phyloP scores from a whole-genome alignment of 2,113 vertebrate genomes.

The Chrysemys picta region DNA sequence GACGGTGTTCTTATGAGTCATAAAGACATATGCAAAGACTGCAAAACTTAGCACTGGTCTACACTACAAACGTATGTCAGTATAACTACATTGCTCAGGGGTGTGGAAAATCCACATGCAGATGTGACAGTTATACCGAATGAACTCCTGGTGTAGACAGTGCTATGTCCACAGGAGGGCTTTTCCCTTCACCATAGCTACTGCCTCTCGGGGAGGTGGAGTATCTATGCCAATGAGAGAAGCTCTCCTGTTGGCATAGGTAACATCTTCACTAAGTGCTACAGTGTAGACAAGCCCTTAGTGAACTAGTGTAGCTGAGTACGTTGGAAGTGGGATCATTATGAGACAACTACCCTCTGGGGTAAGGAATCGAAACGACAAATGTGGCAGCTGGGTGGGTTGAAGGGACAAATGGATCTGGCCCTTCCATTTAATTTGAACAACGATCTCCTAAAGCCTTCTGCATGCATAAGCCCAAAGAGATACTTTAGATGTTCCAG shows the following conservation, averaged over 20 bases:
- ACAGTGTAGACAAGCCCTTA: too few relatives aligned
- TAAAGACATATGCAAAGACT: not conserved
- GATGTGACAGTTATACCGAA: too few relatives aligned
- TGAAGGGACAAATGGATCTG: not conserved
- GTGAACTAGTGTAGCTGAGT: not conserved
- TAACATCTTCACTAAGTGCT: not conserved
- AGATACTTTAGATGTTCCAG: accelerated
- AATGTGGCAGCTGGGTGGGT: not conserved
- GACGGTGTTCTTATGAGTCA: not conserved
- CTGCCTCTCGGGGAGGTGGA: too few relatives aligned
- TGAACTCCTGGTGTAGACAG: too few relatives aligned
- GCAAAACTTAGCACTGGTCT: not conserved
- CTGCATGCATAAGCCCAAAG: not conserved
- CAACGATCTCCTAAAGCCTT: accelerated
- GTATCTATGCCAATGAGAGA: too few relatives aligned
- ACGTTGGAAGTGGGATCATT: accelerated
- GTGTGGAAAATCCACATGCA: too few relatives aligned
- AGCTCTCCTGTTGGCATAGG: not conserved
- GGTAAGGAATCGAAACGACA: not conserved
- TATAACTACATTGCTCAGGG: too few relatives aligned
- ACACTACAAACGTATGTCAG: too few relatives aligned
- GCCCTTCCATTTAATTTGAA: not conserved
- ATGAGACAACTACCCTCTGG: accelerated
- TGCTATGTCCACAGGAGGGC: too few relatives aligned
- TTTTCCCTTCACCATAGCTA: too few relatives aligned